Conservation (phyloP, 2,113 vertebrate genomes). For the Nerophis lumbriciformis region DNA sequence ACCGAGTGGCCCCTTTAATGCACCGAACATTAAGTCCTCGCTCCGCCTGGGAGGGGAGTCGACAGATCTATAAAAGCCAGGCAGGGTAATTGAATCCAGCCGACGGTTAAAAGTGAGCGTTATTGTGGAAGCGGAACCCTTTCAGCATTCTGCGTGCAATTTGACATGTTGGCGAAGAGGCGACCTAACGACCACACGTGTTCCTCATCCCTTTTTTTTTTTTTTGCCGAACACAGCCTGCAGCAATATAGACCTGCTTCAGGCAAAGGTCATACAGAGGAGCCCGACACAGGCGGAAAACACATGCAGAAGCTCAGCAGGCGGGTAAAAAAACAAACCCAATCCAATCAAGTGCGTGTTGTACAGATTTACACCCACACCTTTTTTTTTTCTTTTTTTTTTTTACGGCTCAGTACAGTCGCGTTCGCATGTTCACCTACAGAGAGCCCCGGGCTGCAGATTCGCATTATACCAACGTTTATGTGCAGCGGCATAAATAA, state of each 20-base stretch:
- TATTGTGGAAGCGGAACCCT: conserved; percentile 32
- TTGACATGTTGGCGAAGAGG: conserved; percentile 51
- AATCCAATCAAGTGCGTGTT: conserved; percentile 33
- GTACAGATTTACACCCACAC: conserved; percentile 30
- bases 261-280: conserved; percentile 59
- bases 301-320: conserved; percentile 21
- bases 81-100: conserved; percentile 55
- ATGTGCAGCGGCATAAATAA: conserved; percentile 28
- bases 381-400: background rate
- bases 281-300: conserved; percentile 32
- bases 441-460: conserved; percentile 18
- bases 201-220: conserved; percentile 38
- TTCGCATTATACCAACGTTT: conserved; percentile 15
- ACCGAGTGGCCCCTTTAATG: conserved; percentile 5
- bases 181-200: conserved; percentile 55
- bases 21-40: conserved; percentile 23
- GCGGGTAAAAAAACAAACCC: conserved; percentile 18
- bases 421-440: conserved; percentile 8
- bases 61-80: conserved; percentile 51
- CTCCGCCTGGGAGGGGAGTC: conserved; percentile 37
- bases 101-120: conserved; percentile 52
- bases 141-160: conserved; percentile 56
- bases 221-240: conserved; percentile 43
- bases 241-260: conserved; percentile 47
- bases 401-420: conserved; percentile 4